Conservation (phyloP, 1,140 invertebrate species). For the Macrobrachium rosenbergii region DNA sequence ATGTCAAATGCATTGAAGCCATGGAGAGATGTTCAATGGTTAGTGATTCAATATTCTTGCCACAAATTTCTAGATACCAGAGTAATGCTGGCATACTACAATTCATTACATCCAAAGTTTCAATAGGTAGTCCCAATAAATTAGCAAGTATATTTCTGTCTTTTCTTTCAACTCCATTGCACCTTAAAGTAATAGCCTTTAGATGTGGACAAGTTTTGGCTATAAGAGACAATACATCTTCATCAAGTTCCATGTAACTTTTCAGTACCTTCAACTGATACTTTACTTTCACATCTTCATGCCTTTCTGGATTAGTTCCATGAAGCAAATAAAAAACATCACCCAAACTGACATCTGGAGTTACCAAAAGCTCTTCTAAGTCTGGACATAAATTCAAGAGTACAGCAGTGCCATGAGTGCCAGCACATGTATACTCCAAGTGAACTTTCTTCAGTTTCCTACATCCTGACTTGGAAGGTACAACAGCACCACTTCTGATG, state of each 20-base stretch:
- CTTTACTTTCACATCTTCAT: slow-evolving; percentile 25
- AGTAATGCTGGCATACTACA: slow-evolving; percentile 50
- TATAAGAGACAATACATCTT: slow-evolving; percentile 54
- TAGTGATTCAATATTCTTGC: slow-evolving; percentile 9
- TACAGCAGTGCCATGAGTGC: slow-evolving; percentile 41
- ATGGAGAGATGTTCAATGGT: slow-evolving; percentile 50
- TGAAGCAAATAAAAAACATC: slow-evolving; percentile 59
- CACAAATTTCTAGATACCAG: slow-evolving; percentile 48
- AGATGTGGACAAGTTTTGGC: slow-evolving; percentile 50
- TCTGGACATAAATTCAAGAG: slow-evolving; percentile 52
- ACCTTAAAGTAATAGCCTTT: slow-evolving; percentile 44
- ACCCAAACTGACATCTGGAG: slow-evolving; percentile 56
- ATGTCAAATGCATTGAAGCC: slow-evolving; percentile 40
- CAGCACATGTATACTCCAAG: slow-evolving; percentile 51
- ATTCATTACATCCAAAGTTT: slow-evolving; percentile 54
- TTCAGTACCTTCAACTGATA: slow-evolving; percentile 37
- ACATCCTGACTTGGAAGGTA: slow-evolving; percentile 40
- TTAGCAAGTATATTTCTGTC: slow-evolving; percentile 59
- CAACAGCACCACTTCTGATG: slow-evolving; percentile 42
- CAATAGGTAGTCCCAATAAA: slow-evolving; percentile 34
- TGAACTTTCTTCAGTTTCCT: slow-evolving; percentile 52
- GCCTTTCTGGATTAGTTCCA: slow-evolving; percentile 52
- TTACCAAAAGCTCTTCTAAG: slow-evolving; percentile 53
- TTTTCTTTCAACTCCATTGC: slow-evolving; percentile 56
- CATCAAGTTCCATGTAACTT: slow-evolving; percentile 54